Conservation (phyloP, 2,888 invertebrate genomes). For the Amphipyra berbera region DNA sequence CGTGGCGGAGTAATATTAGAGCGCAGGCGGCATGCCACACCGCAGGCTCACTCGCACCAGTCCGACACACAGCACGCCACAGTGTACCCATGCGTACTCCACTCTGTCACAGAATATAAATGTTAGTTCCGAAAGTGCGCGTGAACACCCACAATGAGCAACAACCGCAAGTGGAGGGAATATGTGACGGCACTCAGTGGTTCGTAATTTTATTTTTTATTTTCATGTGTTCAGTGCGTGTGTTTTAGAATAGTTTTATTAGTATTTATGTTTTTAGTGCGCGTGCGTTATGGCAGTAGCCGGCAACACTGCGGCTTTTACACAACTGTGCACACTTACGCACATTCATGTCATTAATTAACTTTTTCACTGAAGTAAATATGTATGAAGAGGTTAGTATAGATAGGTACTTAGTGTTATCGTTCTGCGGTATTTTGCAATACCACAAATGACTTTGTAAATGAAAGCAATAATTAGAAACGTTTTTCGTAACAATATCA, state of each 20-base stretch:
- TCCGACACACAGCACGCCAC: constrained; percentile 65
- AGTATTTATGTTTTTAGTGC: constrained; percentile 45
- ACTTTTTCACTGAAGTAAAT: constrained; percentile 32
- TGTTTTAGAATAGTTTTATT: constrained; percentile 40
- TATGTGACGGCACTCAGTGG: constrained; percentile 87
- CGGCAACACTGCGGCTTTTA: constrained; percentile 59
- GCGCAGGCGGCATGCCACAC: constrained; percentile 63
- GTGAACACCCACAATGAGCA: constrained; percentile 79
- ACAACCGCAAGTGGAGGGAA: constrained; percentile 85
- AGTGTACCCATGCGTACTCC: constrained; percentile 72
- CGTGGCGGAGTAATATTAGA: constrained; percentile 85
- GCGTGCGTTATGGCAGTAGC: constrained; percentile 22
- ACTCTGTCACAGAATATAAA: constrained; percentile 77
- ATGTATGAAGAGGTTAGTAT: neutral
- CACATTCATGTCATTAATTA: constrained; percentile 35
- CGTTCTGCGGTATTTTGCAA: neutral
- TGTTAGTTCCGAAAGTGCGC: constrained; percentile 79
- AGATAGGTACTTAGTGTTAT: constrained; percentile 4
- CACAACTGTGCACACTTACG: constrained; percentile 46
- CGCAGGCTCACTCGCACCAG: constrained; percentile 67
- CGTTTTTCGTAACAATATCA: neutral
- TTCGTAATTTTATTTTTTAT: constrained; percentile 74
- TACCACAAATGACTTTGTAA: constrained; percentile 4
- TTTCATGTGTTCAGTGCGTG: constrained; percentile 51
- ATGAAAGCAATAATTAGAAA: neutral